These are phyloP conservation scores for Protodeltote pygarga DNA, from an alignment of 2,888 invertebrate species.

Conservation along the genomic window DNA sequence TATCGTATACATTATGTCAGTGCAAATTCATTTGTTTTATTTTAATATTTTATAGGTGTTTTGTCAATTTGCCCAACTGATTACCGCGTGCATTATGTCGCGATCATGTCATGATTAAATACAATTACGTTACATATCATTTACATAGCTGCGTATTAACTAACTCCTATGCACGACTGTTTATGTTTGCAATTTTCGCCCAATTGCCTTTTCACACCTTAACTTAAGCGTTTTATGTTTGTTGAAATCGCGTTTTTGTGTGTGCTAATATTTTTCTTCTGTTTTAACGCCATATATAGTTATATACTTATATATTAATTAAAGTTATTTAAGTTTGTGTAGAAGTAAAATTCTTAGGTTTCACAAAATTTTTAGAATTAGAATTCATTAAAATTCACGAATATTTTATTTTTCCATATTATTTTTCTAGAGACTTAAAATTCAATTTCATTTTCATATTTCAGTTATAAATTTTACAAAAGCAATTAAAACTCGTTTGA, in stretches of 20 bases:
- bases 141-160: conserved; percentile 41
- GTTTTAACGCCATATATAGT: conserved; percentile 4
- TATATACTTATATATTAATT: too few relatives aligned
- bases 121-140: conserved; percentile 39
- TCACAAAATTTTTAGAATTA: too few relatives aligned
- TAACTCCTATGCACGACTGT: conserved; percentile 46
- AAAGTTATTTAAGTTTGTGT: too few relatives aligned
- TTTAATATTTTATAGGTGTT: conserved; percentile 18
- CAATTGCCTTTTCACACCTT: conserved; percentile 73
- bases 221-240: conserved; percentile 54
- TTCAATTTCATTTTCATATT: too few relatives aligned
- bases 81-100: conserved; percentile 29
- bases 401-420: too few relatives aligned
- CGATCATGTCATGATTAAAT: conserved; percentile 39
- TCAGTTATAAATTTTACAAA: neutral
- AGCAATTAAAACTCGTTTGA: conserved; percentile 10
- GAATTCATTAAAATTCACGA: too few relatives aligned
- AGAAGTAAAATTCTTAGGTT: too few relatives aligned
- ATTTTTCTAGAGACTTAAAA: too few relatives aligned
- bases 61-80: conserved; percentile 35
- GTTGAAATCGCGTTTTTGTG: conserved; percentile 27
- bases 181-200: conserved; percentile 71
- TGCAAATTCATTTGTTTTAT: conserved; percentile 4
- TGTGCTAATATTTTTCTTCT: conserved; percentile 30
- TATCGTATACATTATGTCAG: too few relatives aligned